These are phyloP conservation scores for Pygmarrhopalites habei DNA, from an alignment of 1,140 invertebrate species.

Conservation along the genomic window DNA sequence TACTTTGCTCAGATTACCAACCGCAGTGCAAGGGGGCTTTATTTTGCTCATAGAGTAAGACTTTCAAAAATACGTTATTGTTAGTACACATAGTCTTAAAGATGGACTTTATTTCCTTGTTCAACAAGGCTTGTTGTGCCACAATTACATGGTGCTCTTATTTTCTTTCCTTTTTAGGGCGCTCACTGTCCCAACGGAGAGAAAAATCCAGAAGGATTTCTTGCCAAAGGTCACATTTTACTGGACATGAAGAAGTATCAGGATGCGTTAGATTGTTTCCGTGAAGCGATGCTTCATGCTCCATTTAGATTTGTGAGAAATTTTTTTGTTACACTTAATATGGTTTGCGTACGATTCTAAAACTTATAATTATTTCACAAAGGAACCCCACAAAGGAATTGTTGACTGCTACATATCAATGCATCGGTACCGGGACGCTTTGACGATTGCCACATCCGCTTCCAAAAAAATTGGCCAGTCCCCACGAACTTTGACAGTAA, in stretches of 20 bases:
- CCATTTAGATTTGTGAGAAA: slow-evolving; percentile 52
- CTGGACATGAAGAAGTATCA: slow-evolving; percentile 62
- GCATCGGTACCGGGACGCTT: slow-evolving; percentile 59
- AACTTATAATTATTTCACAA: too few relatives aligned
- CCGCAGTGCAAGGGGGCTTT: slow-evolving; percentile 53
- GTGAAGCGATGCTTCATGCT: slow-evolving; percentile 59
- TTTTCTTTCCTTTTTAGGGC: too few relatives aligned
- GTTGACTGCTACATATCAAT: slow-evolving; percentile 62
- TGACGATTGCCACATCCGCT: slow-evolving; percentile 59
- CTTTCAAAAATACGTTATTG: too few relatives aligned
- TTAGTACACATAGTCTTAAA: too few relatives aligned
- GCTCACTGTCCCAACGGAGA: background rate
- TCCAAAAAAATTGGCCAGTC: slow-evolving; percentile 62
- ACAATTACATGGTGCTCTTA: too few relatives aligned
- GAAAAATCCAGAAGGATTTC: slow-evolving; percentile 53
- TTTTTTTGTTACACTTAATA: too few relatives aligned
- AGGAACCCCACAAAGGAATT: slow-evolving; percentile 64
- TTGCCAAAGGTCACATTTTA: slow-evolving; percentile 62
- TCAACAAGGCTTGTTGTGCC: too few relatives aligned
- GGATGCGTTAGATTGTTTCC: slow-evolving; percentile 62
- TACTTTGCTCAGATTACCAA: slow-evolving; percentile 52
- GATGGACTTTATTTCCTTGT: too few relatives aligned
- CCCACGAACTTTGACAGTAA: slow-evolving; percentile 61
- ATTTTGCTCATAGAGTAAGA: slow-evolving; percentile 54
- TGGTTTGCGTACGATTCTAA: too few relatives aligned